Base-by-base conservation (phyloP, 2,888 invertebrate species). In the Ophion obscuratus region DNA sequence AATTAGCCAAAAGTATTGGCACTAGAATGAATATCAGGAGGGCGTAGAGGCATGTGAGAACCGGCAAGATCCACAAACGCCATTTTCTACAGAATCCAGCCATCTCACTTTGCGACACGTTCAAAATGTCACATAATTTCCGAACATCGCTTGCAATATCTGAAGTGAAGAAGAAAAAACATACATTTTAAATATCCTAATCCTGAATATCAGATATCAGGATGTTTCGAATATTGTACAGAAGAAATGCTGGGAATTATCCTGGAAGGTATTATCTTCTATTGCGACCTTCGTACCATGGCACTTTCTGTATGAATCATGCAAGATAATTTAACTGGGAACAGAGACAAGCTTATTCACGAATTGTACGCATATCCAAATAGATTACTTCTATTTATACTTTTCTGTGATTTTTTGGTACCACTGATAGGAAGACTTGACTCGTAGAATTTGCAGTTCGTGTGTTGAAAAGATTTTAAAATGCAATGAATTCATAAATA, bases 61-160 rank as follows among this genome's bases (percentile, higher is more conserved):
- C 95, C 75, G 98, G 98, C 89, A 98, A 96, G 92, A 99, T 98
- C 98, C 99, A 99, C 89, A 97, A 95, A 92, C 97, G 96, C 99
- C 99, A 99, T 81, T 90, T 92, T 85, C 92, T 92, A 88, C 92
- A 94, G 86, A 93, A 89, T 44, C 91, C 90, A 85, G 93, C 93
- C 94, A 94, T 94, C 88, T 89, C 90, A 89, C 84, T 84, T 80
- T 40, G 31, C 53, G 7, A 75, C 17, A 59, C 20, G 24, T 62
- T 71, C 44, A 66, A 31, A 79, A 76, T 86, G 88, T 92, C 90
- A 92, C 90, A 90, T 91, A 90, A 82, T 89, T 89, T 85, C 77
- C 73, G 70, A 68, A 78, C 80, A 36, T 53, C 11, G 31, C 59
- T 77, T 14, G 67, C 47, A 57, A 79, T 74, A 27, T 71, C 84